These are phyloP conservation scores for Hemaris fuciformis DNA, from an alignment of 2,888 invertebrate genomes.

Conservation along the genomic window DNA sequence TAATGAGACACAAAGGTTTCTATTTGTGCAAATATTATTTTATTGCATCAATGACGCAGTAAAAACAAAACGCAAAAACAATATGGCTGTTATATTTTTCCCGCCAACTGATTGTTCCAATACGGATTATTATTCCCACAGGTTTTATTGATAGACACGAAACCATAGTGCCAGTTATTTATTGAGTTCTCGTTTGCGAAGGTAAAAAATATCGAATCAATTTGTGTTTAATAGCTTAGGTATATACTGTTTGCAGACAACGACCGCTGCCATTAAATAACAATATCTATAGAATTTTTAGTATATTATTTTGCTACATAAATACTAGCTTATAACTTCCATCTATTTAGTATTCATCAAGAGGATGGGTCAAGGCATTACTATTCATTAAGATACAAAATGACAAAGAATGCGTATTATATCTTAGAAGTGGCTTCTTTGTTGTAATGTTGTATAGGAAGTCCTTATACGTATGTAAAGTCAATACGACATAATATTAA, in stretches of 20 bases:
- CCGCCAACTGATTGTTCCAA: neutral
- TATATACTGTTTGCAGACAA: neutral
- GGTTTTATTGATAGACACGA: no score
- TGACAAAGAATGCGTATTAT: neutral
- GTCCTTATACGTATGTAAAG: neutral
- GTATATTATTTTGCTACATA: neutral
- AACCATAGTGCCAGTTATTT: neutral
- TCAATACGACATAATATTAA: neutral
- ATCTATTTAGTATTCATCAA: neutral
- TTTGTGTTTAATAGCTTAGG: neutral
- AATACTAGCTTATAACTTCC: neutral
- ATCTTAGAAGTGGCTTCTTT: neutral
- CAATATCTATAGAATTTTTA: neutral
- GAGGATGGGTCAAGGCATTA: neutral
- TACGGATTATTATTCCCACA: no score
- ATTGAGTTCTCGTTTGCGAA: neutral
- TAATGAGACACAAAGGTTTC: neutral
- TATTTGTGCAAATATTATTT: conserved; percentile 4
- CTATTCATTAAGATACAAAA: neutral
- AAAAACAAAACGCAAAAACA: neutral
- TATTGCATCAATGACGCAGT: neutral
- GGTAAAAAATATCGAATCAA: neutral
- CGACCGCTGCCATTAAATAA: neutral
- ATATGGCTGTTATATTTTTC: neutral
- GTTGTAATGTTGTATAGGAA: neutral